Evolutionary conservation across 2,113 vertebrate species (phyloP).

Genomic region (Phainopepla nitens): DNA sequence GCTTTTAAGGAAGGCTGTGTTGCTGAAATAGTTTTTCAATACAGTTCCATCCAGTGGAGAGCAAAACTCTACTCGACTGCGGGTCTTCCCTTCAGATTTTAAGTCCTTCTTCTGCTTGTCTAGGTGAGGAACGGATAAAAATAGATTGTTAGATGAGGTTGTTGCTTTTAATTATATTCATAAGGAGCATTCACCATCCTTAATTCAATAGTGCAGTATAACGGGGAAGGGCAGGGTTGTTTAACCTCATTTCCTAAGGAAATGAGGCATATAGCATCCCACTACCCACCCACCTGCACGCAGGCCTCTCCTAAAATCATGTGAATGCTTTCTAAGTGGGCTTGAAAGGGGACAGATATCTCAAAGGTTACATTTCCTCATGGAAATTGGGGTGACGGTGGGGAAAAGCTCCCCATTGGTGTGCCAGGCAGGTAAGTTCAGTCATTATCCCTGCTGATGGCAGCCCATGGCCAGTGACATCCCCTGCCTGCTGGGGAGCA

Average conservation of each 20-base stretch:
- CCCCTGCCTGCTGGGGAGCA: background rate
- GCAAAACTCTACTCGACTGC: background rate
- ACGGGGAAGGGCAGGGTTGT: background rate
- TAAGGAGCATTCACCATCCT: slow-evolving; percentile 6
- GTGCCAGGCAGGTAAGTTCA: background rate
- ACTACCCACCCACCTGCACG: slow-evolving; percentile 4
- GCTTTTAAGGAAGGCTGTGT: background rate
- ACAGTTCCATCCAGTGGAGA: background rate
- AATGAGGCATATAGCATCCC: background rate
- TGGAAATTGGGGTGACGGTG: background rate
- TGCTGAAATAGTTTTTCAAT: background rate
- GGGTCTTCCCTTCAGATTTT: background rate
- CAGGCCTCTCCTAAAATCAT: background rate
- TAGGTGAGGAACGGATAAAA: slow-evolving; percentile 46
- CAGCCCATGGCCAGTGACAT: accelerated
- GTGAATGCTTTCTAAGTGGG: background rate
- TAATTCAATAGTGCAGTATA: slow-evolving; percentile 25
- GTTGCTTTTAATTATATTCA: slow-evolving; percentile 47
- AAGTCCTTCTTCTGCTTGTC: slow-evolving; percentile 4
- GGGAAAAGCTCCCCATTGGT: accelerated
- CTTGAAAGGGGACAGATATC: background rate
- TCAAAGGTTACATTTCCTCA: background rate
- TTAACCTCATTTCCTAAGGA: slow-evolving; percentile 49
- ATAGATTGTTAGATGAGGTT: slow-evolving; percentile 36
- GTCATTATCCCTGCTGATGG: background rate